Conservation (phyloP, 2,888 invertebrate species). For the Euphydryas editha region DNA sequence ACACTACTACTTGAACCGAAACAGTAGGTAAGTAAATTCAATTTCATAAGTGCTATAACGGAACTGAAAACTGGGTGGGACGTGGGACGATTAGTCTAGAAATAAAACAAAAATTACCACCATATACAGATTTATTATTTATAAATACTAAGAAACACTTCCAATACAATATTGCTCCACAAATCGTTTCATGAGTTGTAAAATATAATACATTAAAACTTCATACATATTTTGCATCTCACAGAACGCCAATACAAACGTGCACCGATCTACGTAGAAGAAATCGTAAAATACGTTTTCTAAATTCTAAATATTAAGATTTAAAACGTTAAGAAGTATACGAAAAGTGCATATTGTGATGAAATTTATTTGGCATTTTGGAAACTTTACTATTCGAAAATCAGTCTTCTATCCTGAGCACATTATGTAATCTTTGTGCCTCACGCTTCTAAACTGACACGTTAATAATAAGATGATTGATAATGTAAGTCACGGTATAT, state of each 20-base stretch:
- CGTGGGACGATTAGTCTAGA: not conserved
- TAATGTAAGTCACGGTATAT: slow-evolving; percentile 1
- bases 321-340: slow-evolving; percentile 45
- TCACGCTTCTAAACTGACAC: slow-evolving; percentile 3
- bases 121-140: slow-evolving; percentile 71
- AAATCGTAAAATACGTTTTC: slow-evolving; percentile 16
- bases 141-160: slow-evolving; percentile 57
- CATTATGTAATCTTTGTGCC: slow-evolving; percentile 41
- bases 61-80: not conserved
- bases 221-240: slow-evolving; percentile 12
- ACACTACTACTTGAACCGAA: no score
- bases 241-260: slow-evolving; percentile 19
- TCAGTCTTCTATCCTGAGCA: slow-evolving; percentile 81
- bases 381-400: slow-evolving; percentile 59
- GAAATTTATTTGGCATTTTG: slow-evolving; percentile 55
- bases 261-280: slow-evolving; percentile 23
- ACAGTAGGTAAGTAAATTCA: no score
- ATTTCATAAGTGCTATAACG: no score
- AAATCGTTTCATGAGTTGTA: slow-evolving; percentile 27
- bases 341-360: slow-evolving; percentile 53
- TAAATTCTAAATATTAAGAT: slow-evolving; percentile 34
- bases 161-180: slow-evolving; percentile 53
- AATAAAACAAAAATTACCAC: slow-evolving; percentile 42
- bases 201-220: not conserved
- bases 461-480: not conserved